phyloP scores from a whole-genome alignment of 1,140 invertebrate genomes.

The Meloidogyne hapla region DNA sequence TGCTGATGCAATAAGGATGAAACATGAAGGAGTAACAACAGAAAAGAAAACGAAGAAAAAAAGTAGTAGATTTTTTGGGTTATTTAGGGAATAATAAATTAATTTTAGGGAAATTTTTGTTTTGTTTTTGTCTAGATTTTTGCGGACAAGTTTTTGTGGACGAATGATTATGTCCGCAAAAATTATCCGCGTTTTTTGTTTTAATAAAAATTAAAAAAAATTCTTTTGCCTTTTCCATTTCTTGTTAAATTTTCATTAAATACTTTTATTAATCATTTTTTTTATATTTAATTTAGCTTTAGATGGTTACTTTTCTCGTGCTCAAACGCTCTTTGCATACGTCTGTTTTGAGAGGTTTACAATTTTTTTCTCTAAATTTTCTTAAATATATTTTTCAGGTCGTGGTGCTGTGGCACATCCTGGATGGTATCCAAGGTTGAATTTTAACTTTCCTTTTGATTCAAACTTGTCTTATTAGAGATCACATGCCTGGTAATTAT shows the following conservation, averaged over 20 bases:
- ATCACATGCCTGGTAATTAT: conserved; percentile 56
- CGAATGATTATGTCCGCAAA: too few species aligned
- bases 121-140: too few species aligned
- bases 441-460: neutral
- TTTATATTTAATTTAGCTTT: neutral
- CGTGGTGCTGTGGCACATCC: conserved; percentile 30
- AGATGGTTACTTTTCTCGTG: neutral
- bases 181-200: too few species aligned
- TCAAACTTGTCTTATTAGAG: conserved; percentile 24
- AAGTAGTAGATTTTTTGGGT: neutral
- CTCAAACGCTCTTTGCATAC: conserved; percentile 15
- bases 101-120: too few species aligned
- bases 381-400: neutral
- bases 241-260: neutral
- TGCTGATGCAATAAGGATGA: conserved; percentile 49
- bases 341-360: neutral
- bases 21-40: neutral
- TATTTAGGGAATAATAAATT: neutral
- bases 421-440: conserved; percentile 27
- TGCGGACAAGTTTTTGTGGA: too few species aligned
- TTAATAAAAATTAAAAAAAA: too few species aligned
- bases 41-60: neutral
- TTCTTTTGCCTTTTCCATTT: neutral
- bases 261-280: conserved; percentile 9
- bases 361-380: conserved; percentile 7